Conservation (phyloP, 2,888 invertebrate species). For the Ceriagrion tenellum region DNA sequence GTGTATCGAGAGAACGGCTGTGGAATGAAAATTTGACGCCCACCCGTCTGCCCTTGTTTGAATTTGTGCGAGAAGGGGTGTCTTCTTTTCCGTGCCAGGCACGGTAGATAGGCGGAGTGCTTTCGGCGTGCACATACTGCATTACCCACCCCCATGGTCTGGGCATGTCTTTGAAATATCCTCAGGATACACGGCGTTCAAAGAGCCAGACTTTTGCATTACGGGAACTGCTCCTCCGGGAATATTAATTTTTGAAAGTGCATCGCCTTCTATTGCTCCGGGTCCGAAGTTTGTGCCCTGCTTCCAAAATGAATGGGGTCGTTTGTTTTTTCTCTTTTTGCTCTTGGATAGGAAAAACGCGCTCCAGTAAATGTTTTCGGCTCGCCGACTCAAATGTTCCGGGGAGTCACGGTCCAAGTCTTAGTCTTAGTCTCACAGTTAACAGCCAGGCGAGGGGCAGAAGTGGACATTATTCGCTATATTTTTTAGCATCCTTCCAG, state of each 20-base stretch:
- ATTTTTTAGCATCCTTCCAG: no score
- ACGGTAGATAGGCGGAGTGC: no score
- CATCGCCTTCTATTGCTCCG: background rate
- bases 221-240: background rate
- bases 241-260: constrained; percentile 29
- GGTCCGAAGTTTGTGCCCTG: background rate
- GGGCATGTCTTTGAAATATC: background rate
- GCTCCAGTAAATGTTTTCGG: no score
- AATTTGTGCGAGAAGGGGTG: background rate
- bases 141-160: background rate
- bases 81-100: background rate
- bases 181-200: background rate
- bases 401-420: no score
- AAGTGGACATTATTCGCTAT: no score
- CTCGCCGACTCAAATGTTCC: no score
- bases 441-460: no score
- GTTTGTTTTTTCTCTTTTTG: no score
- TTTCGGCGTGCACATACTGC: no score
- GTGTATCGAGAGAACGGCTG: background rate
- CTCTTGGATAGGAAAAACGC: no score
- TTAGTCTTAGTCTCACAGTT: no score
- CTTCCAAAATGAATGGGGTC: no score
- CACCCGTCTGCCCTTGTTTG: background rate
- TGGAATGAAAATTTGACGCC: background rate
- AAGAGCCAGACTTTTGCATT: background rate